Evolutionary conservation across 2,113 vertebrate species (phyloP).

Genomic region (Daphoenositta chrysoptera): DNA sequence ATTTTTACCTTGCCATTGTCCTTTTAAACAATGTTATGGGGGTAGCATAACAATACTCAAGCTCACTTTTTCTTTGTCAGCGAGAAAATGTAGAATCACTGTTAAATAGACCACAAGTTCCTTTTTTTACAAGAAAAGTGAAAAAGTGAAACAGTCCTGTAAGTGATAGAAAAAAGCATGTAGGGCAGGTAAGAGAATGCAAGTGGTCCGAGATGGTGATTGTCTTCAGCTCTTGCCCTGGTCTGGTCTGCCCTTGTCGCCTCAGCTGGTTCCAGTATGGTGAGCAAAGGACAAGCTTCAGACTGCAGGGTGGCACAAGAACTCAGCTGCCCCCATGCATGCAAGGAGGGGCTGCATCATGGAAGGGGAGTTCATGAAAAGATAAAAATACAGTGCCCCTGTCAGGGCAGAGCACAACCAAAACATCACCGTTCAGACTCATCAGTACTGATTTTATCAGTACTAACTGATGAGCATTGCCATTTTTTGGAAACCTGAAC

Average conservation of each 20-base stretch:
- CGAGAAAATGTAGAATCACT: background rate
- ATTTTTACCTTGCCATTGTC: background rate
- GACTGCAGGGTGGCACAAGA: background rate
- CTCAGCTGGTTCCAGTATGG: background rate
- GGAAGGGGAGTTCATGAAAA: background rate
- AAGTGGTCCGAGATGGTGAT: accelerated
- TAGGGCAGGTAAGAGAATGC: background rate
- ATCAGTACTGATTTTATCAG: background rate
- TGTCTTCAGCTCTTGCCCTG: background rate
- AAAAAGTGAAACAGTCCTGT: too few species aligned
- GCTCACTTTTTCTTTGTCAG: background rate
- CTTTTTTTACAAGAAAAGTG: background rate
- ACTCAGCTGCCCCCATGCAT: background rate
- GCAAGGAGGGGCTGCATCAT: background rate
- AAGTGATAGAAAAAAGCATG: background rate
- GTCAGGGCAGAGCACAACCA: background rate
- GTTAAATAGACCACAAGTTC: accelerated
- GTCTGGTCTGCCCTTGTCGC: background rate
- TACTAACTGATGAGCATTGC: background rate
- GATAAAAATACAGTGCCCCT: background rate
- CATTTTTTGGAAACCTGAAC: background rate
- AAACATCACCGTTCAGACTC: background rate
- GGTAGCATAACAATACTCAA: background rate
- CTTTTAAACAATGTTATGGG: background rate
- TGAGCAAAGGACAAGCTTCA: background rate